phyloP scores from a whole-genome alignment of 2,797 vertebrate species.

The Sebastes hopkinsi region DNA sequence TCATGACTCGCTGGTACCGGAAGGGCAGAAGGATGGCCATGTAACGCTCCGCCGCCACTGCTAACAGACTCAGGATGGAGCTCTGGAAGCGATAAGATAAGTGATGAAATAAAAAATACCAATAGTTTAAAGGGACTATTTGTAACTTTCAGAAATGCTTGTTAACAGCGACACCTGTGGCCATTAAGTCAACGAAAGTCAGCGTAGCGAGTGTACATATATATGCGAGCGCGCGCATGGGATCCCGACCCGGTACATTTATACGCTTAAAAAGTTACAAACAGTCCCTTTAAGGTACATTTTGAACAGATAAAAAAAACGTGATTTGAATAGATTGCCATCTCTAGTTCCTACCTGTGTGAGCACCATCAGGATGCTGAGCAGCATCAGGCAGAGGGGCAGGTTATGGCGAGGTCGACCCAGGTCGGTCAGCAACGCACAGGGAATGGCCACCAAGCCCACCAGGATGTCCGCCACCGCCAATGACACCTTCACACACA shows the following conservation, averaged over 20 bases:
- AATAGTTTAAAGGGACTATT: no score
- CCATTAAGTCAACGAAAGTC: no score
- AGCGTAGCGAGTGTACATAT: no score
- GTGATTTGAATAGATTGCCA: no score
- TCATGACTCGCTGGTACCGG: constrained; percentile 90
- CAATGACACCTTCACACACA: constrained; percentile 56
- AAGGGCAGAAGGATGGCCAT: constrained; percentile 70
- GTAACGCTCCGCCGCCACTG: constrained; percentile 66
- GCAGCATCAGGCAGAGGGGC: constrained; percentile 59
- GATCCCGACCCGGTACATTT: no score
- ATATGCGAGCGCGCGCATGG: no score
- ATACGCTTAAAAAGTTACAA: no score
- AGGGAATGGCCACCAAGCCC: constrained; percentile 68
- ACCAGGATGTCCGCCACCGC: constrained; percentile 67
- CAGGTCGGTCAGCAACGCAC: constrained; percentile 59
- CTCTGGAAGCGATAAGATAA: constrained; percentile 35
- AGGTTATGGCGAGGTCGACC: constrained; percentile 53
- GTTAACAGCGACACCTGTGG: no score
- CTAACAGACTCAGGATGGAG: constrained; percentile 70
- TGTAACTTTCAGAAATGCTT: no score
- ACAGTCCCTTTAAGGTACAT: no score
- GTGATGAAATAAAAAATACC: neutral
- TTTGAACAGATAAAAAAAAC: no score
- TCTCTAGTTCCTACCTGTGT: constrained; percentile 36
- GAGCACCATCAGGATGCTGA: constrained; percentile 64